Evolutionary conservation across 2,888 invertebrate genomes (phyloP).

Genomic region (Fissipunctia ypsillon): DNA sequence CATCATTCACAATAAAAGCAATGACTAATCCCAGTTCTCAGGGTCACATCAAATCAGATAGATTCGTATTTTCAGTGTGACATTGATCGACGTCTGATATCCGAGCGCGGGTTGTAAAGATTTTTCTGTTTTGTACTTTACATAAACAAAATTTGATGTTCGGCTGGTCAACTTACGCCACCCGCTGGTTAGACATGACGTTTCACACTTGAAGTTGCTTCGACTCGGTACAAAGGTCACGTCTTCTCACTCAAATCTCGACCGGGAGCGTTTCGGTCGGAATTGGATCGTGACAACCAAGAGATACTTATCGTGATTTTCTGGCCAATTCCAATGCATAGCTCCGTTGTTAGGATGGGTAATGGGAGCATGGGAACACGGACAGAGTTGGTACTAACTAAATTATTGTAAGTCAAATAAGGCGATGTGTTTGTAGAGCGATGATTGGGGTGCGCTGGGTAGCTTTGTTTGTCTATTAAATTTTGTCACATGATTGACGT

Average conservation of each 20-base stretch:
- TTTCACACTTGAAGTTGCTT: conserved; percentile 87
- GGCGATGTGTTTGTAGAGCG: conserved; percentile 81
- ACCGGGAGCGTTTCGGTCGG: conserved; percentile 86
- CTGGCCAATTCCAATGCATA: conserved; percentile 88
- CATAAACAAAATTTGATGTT: conserved; percentile 77
- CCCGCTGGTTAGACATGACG: conserved; percentile 88
- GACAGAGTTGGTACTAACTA: conserved; percentile 80
- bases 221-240: conserved; percentile 86
- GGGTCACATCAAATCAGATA: conserved; percentile 81
- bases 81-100: conserved; percentile 89
- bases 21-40: conserved; percentile 82
- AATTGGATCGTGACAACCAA: conserved; percentile 89
- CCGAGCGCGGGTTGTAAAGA: conserved; percentile 76
- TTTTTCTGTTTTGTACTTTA: conserved; percentile 77
- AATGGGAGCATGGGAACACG: conserved; percentile 89
- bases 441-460: conserved; percentile 79
- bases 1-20: conserved; percentile 78
- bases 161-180: conserved; percentile 80
- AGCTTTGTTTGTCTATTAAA: conserved; percentile 79
- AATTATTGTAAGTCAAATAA: conserved; percentile 87
- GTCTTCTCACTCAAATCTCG: conserved; percentile 88
- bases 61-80: conserved; percentile 77
- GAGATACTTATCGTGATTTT: conserved; percentile 90
- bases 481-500: conserved; percentile 77
- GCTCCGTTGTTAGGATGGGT: conserved; percentile 82